Evolutionary conservation across 2,888 invertebrate species (phyloP).

Genomic region (Lithophane ornitopus): DNA sequence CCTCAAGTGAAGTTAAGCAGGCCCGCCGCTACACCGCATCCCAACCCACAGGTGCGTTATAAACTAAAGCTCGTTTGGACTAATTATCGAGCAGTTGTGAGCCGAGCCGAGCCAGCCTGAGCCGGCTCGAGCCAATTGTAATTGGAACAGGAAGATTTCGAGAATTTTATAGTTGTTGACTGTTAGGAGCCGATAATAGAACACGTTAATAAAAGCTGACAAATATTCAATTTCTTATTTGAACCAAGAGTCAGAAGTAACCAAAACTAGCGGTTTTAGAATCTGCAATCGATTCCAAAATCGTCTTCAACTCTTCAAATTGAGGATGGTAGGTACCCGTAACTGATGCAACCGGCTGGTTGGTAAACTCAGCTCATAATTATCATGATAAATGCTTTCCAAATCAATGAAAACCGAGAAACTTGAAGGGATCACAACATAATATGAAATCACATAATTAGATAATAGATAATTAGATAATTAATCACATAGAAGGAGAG

Average conservation of each 20-base stretch:
- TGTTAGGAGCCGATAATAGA: background rate
- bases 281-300: background rate
- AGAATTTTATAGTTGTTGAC: background rate
- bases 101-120: conserved; percentile 11
- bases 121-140: conserved; percentile 22
- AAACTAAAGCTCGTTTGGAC: conserved; percentile 62
- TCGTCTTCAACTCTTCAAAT: background rate
- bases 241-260: background rate
- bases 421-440: background rate
- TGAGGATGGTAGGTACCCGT: too few relatives aligned
- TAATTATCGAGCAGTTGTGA: conserved; percentile 67
- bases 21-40: conserved; percentile 34
- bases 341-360: background rate
- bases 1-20: background rate
- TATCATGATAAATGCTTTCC: too few relatives aligned
- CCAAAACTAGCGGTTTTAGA: background rate
- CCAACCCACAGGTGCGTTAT: conserved; percentile 47
- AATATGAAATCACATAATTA: background rate
- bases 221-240: background rate
- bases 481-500: background rate
- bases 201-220: background rate
- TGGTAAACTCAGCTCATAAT: background rate
- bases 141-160: conserved; percentile 6
- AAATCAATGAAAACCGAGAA: background rate
- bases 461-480: too few relatives aligned